Evolutionary conservation across 1,140 invertebrate species (phyloP), one percentile per base, ranked within the genome.

Genomic region (Caerostris extrusa): DNA sequence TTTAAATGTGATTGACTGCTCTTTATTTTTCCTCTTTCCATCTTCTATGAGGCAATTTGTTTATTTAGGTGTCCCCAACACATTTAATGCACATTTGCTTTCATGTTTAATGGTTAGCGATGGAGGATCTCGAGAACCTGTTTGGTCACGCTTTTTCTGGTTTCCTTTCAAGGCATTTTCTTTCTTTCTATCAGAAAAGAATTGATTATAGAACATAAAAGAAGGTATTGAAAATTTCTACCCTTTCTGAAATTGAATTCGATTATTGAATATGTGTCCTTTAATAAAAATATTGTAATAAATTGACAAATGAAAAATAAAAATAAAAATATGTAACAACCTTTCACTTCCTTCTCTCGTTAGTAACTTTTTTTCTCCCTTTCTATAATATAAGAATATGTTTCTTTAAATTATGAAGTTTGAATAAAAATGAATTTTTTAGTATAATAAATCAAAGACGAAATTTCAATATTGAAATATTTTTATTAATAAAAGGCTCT

Each of bases 1-100:
- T 92, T 92, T 92, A 83, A 90, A 83, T 85, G 77, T 92, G 90
- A 92, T 92, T 61, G 90, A 92, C 77, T 92, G 57, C 82, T 34
- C 57, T 34, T 82, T 67, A 17, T 64, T 92, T 10, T 19, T 6
- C 60, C 7, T 69, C 60, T 64, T 6, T 50, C 14, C n/a, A 5
- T 3, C 60, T 81, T 57, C 90, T 92, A 50, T 8, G 5, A 64
- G 53, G 81, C 53, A 67, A 85, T 85, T 92, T 92, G 58, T 81
- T 82, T 81, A 92, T 92, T 92, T 67, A 67, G 71, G 60, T 56
- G 55, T 56, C 56, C 57, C 17, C 8, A 55, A 58, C 57, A 5
- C 56, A 58, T 83, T 83, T 57, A 83, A 83, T 83, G 82, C 55
- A 83, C 14, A 17, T 58, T 83, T 56, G 82, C 57, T 83, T 56